These are phyloP conservation scores for Epicampocera succincta DNA, from an alignment of 2,888 invertebrate species.

Conservation along the genomic window DNA sequence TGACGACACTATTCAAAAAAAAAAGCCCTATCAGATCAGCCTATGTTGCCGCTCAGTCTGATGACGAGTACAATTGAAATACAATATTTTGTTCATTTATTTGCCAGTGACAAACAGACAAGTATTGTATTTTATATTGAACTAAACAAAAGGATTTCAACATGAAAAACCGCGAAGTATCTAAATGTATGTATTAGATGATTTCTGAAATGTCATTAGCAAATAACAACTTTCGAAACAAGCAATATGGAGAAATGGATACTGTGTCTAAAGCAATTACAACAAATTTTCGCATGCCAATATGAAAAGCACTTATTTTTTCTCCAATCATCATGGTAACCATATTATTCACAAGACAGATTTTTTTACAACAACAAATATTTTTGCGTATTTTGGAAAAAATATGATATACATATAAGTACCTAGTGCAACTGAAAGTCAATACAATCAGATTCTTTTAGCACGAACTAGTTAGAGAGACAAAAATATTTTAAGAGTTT, in stretches of 20 bases:
- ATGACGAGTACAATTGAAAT: conserved; percentile 47
- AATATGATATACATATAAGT: too few species aligned
- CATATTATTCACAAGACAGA: too few species aligned
- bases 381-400: too few species aligned
- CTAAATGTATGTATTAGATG: conserved; percentile 54
- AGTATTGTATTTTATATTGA: conserved; percentile 54
- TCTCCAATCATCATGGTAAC: too few species aligned
- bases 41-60: conserved; percentile 56
- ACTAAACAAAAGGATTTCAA: conserved; percentile 35
- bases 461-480: too few species aligned
- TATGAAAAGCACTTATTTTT: neutral
- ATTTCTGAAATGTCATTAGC: conserved; percentile 42
- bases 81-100: conserved; percentile 36
- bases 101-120: neutral
- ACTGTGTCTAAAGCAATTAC: too few species aligned
- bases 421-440: too few species aligned
- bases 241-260: too few species aligned
- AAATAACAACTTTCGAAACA: neutral
- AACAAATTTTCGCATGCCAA: too few species aligned
- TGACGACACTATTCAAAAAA: neutral
- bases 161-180: conserved; percentile 1
- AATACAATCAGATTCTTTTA: too few species aligned
- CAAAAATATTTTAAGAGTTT: too few species aligned
- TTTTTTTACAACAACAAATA: too few species aligned
- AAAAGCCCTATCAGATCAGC: conserved; percentile 42